Conservation (phyloP, 2,888 invertebrate species). For the Nomada flava region DNA sequence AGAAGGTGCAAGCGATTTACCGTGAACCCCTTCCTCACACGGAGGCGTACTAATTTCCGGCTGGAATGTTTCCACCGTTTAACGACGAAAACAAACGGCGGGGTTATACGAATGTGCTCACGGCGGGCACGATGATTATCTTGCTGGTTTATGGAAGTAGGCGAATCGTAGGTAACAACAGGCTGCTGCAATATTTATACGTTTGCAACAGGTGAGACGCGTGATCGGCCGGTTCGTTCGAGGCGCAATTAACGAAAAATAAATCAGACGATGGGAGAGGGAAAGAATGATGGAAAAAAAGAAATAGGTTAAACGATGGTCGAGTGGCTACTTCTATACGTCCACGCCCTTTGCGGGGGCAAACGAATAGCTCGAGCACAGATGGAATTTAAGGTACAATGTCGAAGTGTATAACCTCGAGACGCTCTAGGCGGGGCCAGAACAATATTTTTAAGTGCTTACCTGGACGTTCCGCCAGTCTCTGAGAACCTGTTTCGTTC, state of each 20-base stretch:
- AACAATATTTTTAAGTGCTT: slow-evolving; percentile 71
- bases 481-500: slow-evolving; percentile 29
- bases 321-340: slow-evolving; percentile 58
- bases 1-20: not conserved
- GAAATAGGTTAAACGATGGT: slow-evolving; percentile 34
- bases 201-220: slow-evolving; percentile 73
- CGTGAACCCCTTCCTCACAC: slow-evolving; percentile 8
- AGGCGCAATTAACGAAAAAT: slow-evolving; percentile 63
- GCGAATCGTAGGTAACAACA: slow-evolving; percentile 22
- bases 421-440: slow-evolving; percentile 67
- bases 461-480: slow-evolving; percentile 42
- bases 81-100: slow-evolving; percentile 48
- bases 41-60: slow-evolving; percentile 52
- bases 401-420: slow-evolving; percentile 17
- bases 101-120: slow-evolving; percentile 34
- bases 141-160: slow-evolving; percentile 64
- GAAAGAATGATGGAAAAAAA: not conserved
- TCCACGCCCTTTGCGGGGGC: slow-evolving; percentile 52
- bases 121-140: slow-evolving; percentile 68
- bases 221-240: slow-evolving; percentile 34
- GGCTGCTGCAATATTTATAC: slow-evolving; percentile 65
- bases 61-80: slow-evolving; percentile 1
- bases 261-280: slow-evolving; percentile 17
- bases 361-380: slow-evolving; percentile 31
- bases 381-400: slow-evolving; percentile 50